Evolutionary conservation across 2,888 invertebrate genomes (phyloP).

Genomic region (Sinodicranocentrus sp.): DNA sequence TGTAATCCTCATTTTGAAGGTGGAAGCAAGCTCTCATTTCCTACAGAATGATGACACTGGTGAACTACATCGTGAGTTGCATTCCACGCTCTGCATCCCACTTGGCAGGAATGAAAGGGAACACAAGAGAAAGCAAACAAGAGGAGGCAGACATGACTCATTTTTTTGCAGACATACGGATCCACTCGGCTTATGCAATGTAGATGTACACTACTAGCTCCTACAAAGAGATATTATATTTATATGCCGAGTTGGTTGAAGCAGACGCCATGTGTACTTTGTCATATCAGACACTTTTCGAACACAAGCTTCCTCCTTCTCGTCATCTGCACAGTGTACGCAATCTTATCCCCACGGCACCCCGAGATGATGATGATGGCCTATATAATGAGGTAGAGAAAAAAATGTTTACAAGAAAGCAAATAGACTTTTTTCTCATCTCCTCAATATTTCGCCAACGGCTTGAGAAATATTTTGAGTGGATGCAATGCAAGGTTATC

Average conservation of each 20-base stretch:
- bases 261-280: constrained; percentile 64
- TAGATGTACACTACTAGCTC: too few species aligned
- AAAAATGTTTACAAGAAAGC: not conserved
- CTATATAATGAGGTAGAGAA: not conserved
- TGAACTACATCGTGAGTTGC: not conserved
- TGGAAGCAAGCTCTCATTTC: too few species aligned
- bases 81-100: not conserved
- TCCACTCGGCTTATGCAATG: too few species aligned
- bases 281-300: constrained; percentile 63
- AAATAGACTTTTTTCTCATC: not conserved
- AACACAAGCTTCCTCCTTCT: constrained; percentile 36
- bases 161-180: constrained; percentile 4
- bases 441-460: too few species aligned
- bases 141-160: constrained; percentile 3
- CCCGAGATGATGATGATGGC: constrained; percentile 8
- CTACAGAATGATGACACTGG: not conserved
- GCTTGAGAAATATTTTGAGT: too few species aligned
- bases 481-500: too few species aligned
- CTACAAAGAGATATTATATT: too few species aligned
- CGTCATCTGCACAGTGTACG: not conserved
- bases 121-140: constrained; percentile 13
- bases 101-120: not conserved
- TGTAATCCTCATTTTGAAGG: too few species aligned
- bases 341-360: not conserved
- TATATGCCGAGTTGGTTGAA: not conserved